phyloP scores from a whole-genome alignment of 1,140 invertebrate genomes.

The Patella vulgata region DNA sequence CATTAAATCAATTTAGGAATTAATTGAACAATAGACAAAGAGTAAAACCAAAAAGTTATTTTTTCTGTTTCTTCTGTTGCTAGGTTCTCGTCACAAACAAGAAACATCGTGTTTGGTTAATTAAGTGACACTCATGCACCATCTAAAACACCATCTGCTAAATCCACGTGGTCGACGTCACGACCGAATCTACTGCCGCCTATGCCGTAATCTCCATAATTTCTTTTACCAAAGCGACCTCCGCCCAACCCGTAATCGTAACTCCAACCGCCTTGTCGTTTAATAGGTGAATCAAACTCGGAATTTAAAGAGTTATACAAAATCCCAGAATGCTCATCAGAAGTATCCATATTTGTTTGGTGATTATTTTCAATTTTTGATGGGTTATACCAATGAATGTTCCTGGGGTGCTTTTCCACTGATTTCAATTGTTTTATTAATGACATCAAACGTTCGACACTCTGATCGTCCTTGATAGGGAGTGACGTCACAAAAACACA shows the following conservation, averaged over 20 bases:
- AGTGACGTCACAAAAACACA: constrained; percentile 10
- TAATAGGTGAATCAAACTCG: constrained; percentile 30
- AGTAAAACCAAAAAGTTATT: no score
- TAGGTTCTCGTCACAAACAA: no score
- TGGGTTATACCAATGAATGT: background rate
- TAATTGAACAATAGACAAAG: no score
- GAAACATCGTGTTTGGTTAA: no score
- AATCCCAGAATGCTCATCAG: background rate
- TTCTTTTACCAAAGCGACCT: constrained; percentile 58
- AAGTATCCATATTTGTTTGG: background rate
- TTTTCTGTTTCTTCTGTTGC: no score
- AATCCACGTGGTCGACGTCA: constrained; percentile 53
- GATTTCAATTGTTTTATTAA: background rate
- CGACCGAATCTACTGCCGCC: constrained; percentile 54
- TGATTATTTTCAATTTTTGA: no score
- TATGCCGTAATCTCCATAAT: constrained; percentile 50
- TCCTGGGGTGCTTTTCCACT: background rate
- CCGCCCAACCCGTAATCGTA: constrained; percentile 60
- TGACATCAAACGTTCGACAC: background rate
- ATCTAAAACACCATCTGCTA: constrained; percentile 14
- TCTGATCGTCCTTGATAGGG: background rate
- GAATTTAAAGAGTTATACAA: background rate
- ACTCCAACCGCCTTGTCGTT: constrained; percentile 56
- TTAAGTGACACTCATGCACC: no score
- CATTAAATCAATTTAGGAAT: no score